phyloP scores from a whole-genome alignment of 1,140 invertebrate genomes.

The Metaphire vulgaris region DNA sequence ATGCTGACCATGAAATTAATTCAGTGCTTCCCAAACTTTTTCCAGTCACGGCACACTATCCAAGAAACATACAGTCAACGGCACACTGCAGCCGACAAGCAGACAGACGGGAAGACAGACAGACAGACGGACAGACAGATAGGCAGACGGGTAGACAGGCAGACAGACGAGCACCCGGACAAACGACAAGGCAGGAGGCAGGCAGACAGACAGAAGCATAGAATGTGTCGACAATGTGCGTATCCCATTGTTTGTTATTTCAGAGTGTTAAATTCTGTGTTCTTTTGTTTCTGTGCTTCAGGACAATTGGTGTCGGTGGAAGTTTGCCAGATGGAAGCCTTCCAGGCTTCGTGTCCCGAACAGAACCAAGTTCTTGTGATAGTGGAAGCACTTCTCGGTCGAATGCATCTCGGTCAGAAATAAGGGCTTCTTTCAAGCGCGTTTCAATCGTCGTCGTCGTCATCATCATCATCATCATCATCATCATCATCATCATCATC shows the following conservation, averaged over 20 bases:
- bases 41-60: too few species aligned
- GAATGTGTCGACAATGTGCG: too few species aligned
- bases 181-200: background rate
- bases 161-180: background rate
- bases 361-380: background rate
- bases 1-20: too few species aligned
- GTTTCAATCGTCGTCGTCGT: background rate
- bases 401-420: background rate
- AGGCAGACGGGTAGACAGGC: background rate
- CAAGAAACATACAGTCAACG: too few species aligned
- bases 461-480: conserved; percentile 10
- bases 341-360: background rate
- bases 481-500: conserved; percentile 10
- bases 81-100: too few species aligned
- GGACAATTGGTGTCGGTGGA: background rate
- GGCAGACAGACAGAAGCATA: background rate
- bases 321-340: background rate
- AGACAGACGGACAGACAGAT: too few species aligned
- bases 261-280: background rate
- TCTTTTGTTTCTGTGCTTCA: background rate
- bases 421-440: too few species aligned
- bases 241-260: background rate
- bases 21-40: too few species aligned
- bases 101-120: too few species aligned
- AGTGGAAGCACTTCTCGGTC: background rate